A percentile compares a stretch with the other conserved stretches of the same genome.
These are phyloP conservation scores for Adela reaumurella DNA, from an alignment of 2,888 invertebrate genomes.

Conservation along the genomic window DNA sequence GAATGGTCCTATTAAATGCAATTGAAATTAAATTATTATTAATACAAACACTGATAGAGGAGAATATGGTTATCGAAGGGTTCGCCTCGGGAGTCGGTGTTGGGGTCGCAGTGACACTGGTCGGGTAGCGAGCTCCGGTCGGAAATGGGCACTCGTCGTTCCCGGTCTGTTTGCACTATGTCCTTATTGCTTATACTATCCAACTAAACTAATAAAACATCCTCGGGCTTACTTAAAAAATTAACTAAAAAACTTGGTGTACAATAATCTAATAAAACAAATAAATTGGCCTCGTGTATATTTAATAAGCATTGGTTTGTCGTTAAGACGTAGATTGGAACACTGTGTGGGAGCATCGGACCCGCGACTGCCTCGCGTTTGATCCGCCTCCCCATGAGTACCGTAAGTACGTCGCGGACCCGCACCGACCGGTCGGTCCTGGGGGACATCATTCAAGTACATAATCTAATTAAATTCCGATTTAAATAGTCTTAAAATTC, in stretches of 20 bases:
- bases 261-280: not conserved
- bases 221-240: not conserved
- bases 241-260: not conserved
- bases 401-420: no score
- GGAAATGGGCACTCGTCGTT: not conserved
- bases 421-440: no score
- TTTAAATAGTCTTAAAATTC: not conserved
- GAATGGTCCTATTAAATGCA: no score
- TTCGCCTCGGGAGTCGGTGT: no score
- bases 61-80: no score
- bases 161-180: not conserved
- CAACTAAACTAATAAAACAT: not conserved
- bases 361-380: not conserved
- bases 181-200: not conserved
- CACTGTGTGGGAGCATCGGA: not conserved
- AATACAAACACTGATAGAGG: no score
- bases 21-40: no score
- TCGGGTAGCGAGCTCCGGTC: no score
- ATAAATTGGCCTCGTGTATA: not conserved
- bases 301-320: not conserved
- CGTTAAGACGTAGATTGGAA: not conserved
- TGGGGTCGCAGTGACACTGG: no score
- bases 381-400: no score
- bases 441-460: no score
- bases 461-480: not conserved